Percentiles rank a stretch among this genome's conserved stretches.
Evolutionary conservation across 1,140 invertebrate genomes (phyloP).

Genomic region (Oncopodura yosiiana): DNA sequence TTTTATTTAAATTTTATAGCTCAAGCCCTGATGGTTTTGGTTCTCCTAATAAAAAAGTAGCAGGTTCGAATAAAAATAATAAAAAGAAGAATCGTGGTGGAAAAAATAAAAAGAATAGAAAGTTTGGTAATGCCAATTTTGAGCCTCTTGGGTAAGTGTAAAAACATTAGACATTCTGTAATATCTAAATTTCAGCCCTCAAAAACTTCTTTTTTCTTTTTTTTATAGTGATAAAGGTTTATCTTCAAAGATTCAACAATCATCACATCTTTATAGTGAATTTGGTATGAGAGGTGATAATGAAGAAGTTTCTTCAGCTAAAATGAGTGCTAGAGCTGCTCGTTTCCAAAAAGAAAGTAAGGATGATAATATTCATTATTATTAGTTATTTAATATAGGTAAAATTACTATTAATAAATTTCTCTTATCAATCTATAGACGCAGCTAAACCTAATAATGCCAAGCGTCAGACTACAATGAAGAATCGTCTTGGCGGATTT

Average conservation of each 20-base stretch:
- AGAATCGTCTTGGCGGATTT: slow-evolving; percentile 33
- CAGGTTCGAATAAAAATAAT: neutral
- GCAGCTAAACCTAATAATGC: slow-evolving; percentile 1
- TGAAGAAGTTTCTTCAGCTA: slow-evolving; percentile 53
- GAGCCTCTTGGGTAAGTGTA: too few relatives aligned
- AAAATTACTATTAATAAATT: slow-evolving; percentile 5
- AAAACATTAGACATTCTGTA: too few relatives aligned
- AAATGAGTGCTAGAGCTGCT: slow-evolving; percentile 68
- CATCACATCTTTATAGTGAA: slow-evolving; percentile 58
- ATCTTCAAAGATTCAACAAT: neutral
- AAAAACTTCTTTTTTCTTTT: slow-evolving; percentile 2
- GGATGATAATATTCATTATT: neutral
- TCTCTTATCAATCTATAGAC: too few relatives aligned
- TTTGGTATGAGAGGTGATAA: slow-evolving; percentile 44
- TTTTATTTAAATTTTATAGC: neutral
- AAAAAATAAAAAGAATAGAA: slow-evolving; percentile 40
- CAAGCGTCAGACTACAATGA: slow-evolving; percentile 16
- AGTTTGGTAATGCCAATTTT: too few relatives aligned
- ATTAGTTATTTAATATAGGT: neutral
- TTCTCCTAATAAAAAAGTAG: neutral
- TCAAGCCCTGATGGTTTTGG: neutral
- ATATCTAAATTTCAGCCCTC: too few relatives aligned
- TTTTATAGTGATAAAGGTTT: slow-evolving; percentile 9
- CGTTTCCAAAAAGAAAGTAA: slow-evolving; percentile 51
- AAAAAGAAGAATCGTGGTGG: slow-evolving; percentile 35